Base-by-base conservation (phyloP, 2,797 vertebrate species). In the Mormyrus hasselquistii region DNA sequence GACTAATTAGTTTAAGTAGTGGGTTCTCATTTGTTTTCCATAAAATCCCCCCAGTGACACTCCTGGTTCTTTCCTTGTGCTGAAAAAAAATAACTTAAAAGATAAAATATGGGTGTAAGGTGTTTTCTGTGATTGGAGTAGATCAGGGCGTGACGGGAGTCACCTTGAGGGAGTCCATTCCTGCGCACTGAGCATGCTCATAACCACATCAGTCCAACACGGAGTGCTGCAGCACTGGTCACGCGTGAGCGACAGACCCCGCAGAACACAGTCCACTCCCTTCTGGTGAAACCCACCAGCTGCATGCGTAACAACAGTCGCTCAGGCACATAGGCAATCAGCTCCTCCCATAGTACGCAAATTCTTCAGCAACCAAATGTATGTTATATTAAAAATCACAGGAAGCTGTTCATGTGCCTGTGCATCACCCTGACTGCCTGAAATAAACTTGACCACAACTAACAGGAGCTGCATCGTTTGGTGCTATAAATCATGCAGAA, bases 151-250 rank as follows among this genome's bases (percentile, higher is more conserved):
- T 57, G 34, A 87, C 8, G 53, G 52, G 16, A 41, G 16, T 87
- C 34, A 87, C 53, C 52, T 87, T 59, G 86, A 41, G 5, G 5
- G 86, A 87, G 38, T 29, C 59, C 5, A 3, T 38, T 12, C n/a
- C 57, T 87, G 57, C 22, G 41, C 57, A 87, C 55, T 62, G 86
- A 65, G 41, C 86, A 62, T 49, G 41, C 86, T 86, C 82, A 29
- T 3, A 85, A 29, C 9, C 47, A 85, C 49, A 47, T 22, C n/a
- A 50, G 14, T 5, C 44, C 82, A 50, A 47, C n/a, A 25, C 7
- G 8, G 47, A 50, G 25, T 2, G 29, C 52, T 55, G 85, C 85
- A 57, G 85, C 50, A 38, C 50, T 0, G 7, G 25, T 57, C 84
- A 57, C 52, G 50, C 84, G 25, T 86, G 84, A 86, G 84, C 2